Base-by-base conservation (phyloP, 2,888 invertebrate species). In the Herminia tarsipennalis region DNA sequence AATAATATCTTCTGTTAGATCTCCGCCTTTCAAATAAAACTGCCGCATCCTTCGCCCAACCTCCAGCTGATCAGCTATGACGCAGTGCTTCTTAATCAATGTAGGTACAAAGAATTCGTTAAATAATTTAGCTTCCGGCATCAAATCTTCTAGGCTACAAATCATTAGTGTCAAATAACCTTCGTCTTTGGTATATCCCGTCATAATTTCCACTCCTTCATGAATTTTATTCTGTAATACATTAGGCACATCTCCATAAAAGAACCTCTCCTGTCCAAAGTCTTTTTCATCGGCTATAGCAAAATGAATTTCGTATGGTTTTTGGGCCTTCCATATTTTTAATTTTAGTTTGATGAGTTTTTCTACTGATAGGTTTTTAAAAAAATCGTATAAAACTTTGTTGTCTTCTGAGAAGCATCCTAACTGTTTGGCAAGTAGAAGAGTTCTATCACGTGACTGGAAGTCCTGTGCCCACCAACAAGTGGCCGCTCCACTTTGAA, bases 181-280 rank as follows among this genome's bases (percentile, higher is more conserved):
- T 83, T 96, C 96, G 34, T 95, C 93, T 12, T 93, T 92, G 3
- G 94, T 95, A 6, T 94, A 82, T 2, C 96, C 96, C 14, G 94
- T 88, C 76, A 97, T 93, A 73, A 95, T 92, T 0, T 95, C 95
- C 0, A 94, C 85, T 3, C 65, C 77, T 49, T 79, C 67, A 28
- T 93, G 83, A 5, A 85, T 81, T 5, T 93, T 93, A 4, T 86
- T 78, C 59, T 83, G 81, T 10, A 90, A 55, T n/a, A 79, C 73
- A 8, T 93, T 84, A n/a, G 44, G 39, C 1, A 61, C 39, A 35
- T 81, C 70, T 13, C 78, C 82, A 24, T 56, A 62, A 43, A 83
- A 83, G 41, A 79, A 86, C 42, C 68, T 71, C 56, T 86, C 83
- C 4, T 70, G 49, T 8, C 70, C 73, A 50, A 83, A 83, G 38